Evolutionary conservation across 2,113 vertebrate species (phyloP).

Genomic region (Panthera uncia): DNA sequence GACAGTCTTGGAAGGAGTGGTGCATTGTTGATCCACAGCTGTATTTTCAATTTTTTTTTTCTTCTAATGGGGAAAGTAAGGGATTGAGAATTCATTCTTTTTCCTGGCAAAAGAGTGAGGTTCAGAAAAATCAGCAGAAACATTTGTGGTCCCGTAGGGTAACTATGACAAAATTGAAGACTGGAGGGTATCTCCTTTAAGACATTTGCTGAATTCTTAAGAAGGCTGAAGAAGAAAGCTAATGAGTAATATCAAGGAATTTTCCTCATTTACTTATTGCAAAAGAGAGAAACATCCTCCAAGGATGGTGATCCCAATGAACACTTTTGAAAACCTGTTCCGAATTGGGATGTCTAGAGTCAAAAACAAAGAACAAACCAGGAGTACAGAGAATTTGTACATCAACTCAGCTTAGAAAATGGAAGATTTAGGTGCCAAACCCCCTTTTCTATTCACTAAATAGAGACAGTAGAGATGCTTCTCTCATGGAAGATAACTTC

Average conservation of each 20-base stretch:
- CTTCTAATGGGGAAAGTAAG: not conserved
- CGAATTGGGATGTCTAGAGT: not conserved
- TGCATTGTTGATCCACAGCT: not conserved
- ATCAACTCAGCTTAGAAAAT: not conserved
- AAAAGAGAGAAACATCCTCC: not conserved
- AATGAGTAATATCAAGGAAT: not conserved
- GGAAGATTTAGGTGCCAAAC: not conserved
- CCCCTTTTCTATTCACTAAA: not conserved
- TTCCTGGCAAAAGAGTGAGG: not conserved
- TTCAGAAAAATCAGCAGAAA: not conserved
- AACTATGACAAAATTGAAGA: not conserved
- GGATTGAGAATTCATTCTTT: not conserved
- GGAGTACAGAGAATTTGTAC: not conserved
- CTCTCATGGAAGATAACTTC: not conserved
- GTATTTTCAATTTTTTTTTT: not conserved
- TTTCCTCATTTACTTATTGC: not conserved
- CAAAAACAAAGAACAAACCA: not conserved
- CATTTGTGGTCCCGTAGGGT: not conserved
- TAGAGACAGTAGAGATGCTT: not conserved
- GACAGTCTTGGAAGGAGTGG: not conserved
- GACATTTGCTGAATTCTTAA: not conserved
- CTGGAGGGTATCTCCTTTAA: not conserved
- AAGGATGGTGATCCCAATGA: not conserved
- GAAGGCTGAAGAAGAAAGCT: not conserved
- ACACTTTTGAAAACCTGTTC: not conserved